Base-by-base conservation (phyloP, 2,888 invertebrate species). In the Abrostola triplasia region DNA sequence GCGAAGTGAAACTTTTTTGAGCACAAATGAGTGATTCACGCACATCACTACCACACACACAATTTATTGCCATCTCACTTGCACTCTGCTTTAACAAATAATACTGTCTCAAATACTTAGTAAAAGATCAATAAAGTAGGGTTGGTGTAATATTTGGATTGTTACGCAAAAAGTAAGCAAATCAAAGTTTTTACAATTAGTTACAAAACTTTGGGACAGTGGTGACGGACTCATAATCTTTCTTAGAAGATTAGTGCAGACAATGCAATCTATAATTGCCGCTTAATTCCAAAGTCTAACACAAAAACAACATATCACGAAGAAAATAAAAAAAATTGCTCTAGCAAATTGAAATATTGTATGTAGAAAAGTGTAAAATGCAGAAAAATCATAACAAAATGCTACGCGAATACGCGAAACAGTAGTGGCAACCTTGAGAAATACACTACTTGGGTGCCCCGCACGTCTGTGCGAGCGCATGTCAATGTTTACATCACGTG, bases 401-500 rank as follows among this genome's bases (percentile, higher is more conserved):
- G 40, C 38, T 37, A 24, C 12, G 37, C 36, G 37, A 4, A 37
- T 12, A 8, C 13, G 37, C 48, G 12, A n/a, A 6, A 35, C 77
- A 74, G 75, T 63, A 40, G 55, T 48, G 61, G 36, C 76, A 77
- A 78, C 77, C 55, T 72, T 38, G 5, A 57, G 51, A 61, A 61
- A 63, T 36, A 50, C 62, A 41, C 37, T 64, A 9, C 50, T 53
- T 54, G 5, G 11, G 50, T 36, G 13, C 53, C 57, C 44, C 41
- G 42, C 44, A 44, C 35, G 38, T 59, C 60, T 67, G 79, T 70
- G 67, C 73, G 71, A 71, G 77, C 79, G 80, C 79, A 79, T 79
- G 79, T 5, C 58, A 77, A 54, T 85, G 77, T 85, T 85, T 82
- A 81, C 79, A 77, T 79, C 82, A 82, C 82, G 84, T 84, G 84